Conservation (phyloP, 2,113 vertebrate genomes). For the Equus przewalskii region DNA sequence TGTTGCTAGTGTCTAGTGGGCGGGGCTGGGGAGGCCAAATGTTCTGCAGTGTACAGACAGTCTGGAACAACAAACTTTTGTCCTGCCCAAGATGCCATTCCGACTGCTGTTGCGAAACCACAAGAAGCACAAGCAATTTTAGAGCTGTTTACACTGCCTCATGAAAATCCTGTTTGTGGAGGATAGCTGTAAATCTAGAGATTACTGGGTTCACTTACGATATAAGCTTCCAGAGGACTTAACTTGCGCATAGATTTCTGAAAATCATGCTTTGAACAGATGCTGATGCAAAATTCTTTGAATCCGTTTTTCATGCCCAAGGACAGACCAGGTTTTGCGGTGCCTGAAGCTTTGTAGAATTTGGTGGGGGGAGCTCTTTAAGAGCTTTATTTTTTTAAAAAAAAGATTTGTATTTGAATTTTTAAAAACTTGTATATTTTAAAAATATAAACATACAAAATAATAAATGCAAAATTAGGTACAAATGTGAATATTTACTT, state of each 20-base stretch:
- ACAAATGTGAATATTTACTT: background rate
- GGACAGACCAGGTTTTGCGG: background rate
- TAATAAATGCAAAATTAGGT: constrained; percentile 1
- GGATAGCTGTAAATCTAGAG: constrained; percentile 31
- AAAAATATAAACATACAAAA: background rate
- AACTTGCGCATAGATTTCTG: background rate
- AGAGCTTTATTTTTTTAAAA: too few relatives aligned
- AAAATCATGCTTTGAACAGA: background rate
- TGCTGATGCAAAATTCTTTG: constrained; percentile 7
- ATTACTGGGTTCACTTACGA: background rate
- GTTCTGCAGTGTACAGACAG: background rate
- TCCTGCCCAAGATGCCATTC: background rate
- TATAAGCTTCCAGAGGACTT: constrained; percentile 54
- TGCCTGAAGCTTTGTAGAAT: background rate
- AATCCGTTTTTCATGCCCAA: background rate
- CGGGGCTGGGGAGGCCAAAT: background rate
- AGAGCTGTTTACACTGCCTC: background rate
- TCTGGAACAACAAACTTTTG: background rate
- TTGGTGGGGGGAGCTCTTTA: background rate
- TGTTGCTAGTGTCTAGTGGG: background rate
- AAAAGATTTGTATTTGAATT: too few relatives aligned
- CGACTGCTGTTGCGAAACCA: constrained; percentile 19
- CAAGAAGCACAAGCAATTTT: background rate
- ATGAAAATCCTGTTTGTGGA: background rate
- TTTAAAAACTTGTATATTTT: too few relatives aligned